phyloP scores from a whole-genome alignment of 2,888 invertebrate genomes.

The Anagyrus pseudococci region DNA sequence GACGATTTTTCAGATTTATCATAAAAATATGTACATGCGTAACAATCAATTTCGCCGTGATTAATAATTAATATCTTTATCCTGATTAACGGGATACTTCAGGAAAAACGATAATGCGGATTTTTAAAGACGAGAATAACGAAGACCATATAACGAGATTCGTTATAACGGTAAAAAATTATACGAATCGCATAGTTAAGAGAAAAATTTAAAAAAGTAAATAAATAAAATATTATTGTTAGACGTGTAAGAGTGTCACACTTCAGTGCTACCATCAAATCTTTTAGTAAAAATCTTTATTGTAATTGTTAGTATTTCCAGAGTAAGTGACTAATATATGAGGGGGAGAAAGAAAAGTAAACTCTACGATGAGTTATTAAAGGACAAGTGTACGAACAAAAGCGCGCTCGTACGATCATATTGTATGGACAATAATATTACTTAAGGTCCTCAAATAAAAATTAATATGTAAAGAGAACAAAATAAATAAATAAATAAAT shows the following conservation, averaged over 20 bases:
- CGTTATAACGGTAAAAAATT: slow-evolving; percentile 18
- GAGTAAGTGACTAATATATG: slow-evolving; percentile 44
- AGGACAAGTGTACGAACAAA: slow-evolving; percentile 43
- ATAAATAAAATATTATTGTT: slow-evolving; percentile 44
- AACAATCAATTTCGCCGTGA: slow-evolving; percentile 34
- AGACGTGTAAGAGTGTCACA: slow-evolving; percentile 44
- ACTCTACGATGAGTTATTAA: slow-evolving; percentile 38
- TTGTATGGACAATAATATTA: slow-evolving; percentile 61
- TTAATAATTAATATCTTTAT: slow-evolving; percentile 39
- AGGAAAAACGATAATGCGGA: slow-evolving; percentile 34
- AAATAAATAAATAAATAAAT: neutral
- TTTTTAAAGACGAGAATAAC: slow-evolving; percentile 27
- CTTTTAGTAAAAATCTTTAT: slow-evolving; percentile 45
- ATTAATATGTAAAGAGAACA: slow-evolving; percentile 45
- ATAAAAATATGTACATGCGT: slow-evolving; percentile 14
- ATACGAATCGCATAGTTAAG: slow-evolving; percentile 39
- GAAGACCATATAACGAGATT: slow-evolving; percentile 5
- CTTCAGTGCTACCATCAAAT: slow-evolving; percentile 45
- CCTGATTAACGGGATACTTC: slow-evolving; percentile 23
- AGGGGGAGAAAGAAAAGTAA: slow-evolving; percentile 16
- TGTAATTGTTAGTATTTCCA: slow-evolving; percentile 50
- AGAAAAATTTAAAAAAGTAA: neutral
- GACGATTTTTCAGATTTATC: slow-evolving; percentile 9
- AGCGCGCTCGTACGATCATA: slow-evolving; percentile 51
- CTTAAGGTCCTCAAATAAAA: slow-evolving; percentile 57